phyloP scores from a whole-genome alignment of 2,113 vertebrate species.

The Protobothrops mucrosquamatus region DNA sequence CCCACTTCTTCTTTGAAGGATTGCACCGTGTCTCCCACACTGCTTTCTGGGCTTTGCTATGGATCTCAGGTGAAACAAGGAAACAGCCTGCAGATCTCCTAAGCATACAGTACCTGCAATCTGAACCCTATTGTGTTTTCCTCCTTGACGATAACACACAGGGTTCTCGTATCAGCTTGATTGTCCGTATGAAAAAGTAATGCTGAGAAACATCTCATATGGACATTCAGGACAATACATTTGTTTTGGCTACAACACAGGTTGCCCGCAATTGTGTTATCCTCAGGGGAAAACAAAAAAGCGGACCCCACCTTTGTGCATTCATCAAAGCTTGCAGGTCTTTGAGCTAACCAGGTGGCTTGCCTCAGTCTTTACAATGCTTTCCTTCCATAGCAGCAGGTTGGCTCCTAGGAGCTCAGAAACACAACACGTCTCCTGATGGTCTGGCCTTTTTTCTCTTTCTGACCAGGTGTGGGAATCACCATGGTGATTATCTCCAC shows the following conservation, averaged over 20 bases:
- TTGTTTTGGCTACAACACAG: not conserved
- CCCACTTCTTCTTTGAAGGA: not conserved
- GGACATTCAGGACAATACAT: not conserved
- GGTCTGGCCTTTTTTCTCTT: constrained; percentile 21
- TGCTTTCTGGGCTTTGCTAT: not conserved
- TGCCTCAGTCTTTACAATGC: not conserved
- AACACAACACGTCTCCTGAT: not conserved
- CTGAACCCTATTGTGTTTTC: not conserved
- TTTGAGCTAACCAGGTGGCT: not conserved
- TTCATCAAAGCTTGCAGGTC: not conserved
- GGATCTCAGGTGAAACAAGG: constrained; percentile 28
- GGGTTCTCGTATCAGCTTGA: not conserved
- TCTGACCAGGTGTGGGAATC: constrained; percentile 83
- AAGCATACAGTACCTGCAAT: not conserved
- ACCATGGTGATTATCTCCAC: constrained; percentile 84
- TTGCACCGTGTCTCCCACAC: not conserved
- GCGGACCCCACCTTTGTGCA: too few species aligned
- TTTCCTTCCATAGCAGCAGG: not conserved
- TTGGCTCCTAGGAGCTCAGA: not conserved
- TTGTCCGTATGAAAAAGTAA: not conserved
- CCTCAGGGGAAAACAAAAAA: not conserved
- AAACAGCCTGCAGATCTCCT: constrained; percentile 1
- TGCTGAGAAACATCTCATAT: not conserved
- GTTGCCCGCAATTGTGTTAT: not conserved
- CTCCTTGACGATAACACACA: not conserved